Evolutionary conservation across 2,888 invertebrate genomes (phyloP), one percentile per base, ranked within the genome.

Genomic region (Tinea trinotella): DNA sequence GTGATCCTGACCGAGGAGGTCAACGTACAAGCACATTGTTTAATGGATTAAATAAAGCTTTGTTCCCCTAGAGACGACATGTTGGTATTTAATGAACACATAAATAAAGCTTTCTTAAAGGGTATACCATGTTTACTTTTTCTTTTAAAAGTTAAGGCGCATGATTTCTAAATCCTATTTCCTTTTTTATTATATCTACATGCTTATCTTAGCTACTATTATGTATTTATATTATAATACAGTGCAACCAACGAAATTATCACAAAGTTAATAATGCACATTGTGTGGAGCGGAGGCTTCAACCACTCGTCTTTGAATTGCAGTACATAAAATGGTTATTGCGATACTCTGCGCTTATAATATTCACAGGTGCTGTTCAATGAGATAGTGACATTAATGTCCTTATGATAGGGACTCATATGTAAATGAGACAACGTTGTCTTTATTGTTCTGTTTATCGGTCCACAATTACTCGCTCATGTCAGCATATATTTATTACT

Each of bases 1-100:
- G 49, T 20, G 9, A 17, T 52, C 52, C 35, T 46, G 50, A 13
- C 19, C 24, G n/a, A 7, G 13, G 35, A 52, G 18, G 55, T 52
- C 54, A 55, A 56, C 56, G 57, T 55, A 57, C 57, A 53, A 56
- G 61, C 58, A 60, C 62, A 66, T 66, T 68, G 64, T 66, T 64
- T 67, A 66, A 68, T 65, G 63, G 65, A 65, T 64, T 68, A 64
- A 65, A 64, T 63, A 5, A 20, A 40, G 36, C 34, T 67, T 70
- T 70, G 68, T 72, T 66, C 66, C n/a, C 63, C 60, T 57, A 58
- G 60, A 61, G 12, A 13, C 50, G 50, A n/a, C 24, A 18, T 13
- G 22, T 50, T 19, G 50, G 22, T 24, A 50, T 50, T 50, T 20
- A 50, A 15, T 24, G 22, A 13, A 9, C 2, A 18, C 10, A 50